Evolutionary conservation across 2,113 vertebrate species (phyloP), one percentile per base, ranked within the genome.

Genomic region (Hypanus sabinus): DNA sequence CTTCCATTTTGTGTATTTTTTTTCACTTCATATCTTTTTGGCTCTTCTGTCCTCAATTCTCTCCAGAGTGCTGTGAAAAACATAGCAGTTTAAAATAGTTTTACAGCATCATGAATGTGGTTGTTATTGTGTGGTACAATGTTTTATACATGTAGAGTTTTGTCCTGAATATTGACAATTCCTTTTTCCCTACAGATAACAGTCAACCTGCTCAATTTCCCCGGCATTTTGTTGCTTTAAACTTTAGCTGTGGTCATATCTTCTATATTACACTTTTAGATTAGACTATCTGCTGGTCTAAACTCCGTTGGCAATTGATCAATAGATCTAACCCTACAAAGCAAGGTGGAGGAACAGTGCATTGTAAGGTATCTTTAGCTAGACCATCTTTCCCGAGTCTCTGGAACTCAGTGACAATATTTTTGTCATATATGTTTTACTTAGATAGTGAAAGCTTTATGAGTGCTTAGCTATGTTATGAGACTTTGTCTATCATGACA

Each of bases 381-480:
- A 46, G 46, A 46, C 46, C 1, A 3, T 3, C 46, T 46, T 46
- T 46, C 46, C 46, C 4, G 46, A 3, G 46, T 46, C 46, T 46
- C 46, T 46, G 46, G 24, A 87, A 87, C 60, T 91, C 38, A 10
- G 62, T 38, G 68, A 93, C 73, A 73, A 73, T 55, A 46, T 70
- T 36, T 46, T 73, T 68, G 73, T 73, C 22, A 30, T 93, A 10
- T 0, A 16, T 93, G 20, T 73, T 93, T 71, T 30, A 27, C 30
- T 93, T 71, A 55, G 91, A 46, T 38, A 73, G 36, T 73, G 36
- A 90, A 73, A 93, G 38, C 38, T 93, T 75, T 73, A 93, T 93
- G 91, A 75, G 70, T 27, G 36, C 70, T 27, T 12, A 30, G 38
- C 91, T 93, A 11, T 55, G 68, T 55, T 73, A 93, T 33, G 70